Base-by-base conservation (phyloP, 2,113 vertebrate species). In the Pterophyllum scalare region DNA sequence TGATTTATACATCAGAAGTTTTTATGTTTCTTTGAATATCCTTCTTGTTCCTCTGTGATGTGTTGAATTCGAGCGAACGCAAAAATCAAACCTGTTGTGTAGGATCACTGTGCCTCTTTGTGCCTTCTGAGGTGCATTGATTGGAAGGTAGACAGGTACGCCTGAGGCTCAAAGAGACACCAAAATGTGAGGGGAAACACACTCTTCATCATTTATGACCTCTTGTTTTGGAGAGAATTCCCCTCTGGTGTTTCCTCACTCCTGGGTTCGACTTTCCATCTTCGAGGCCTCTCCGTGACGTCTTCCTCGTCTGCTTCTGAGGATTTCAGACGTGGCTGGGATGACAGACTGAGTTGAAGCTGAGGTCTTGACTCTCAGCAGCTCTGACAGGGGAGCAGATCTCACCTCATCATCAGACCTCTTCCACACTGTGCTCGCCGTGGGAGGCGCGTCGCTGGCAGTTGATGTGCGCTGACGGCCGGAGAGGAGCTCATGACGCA, bases 391-490 rank as follows among this genome's bases (percentile, higher is more conserved):
- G 76, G 33, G 46, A 20, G 72, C 77, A 22, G 56, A 81, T 89
- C 33, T 2, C 59, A 22, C 85, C 75, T 89, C 88, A 56, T 87
- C 85, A 57, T 72, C 82, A 64, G 81, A 75, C 78, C 75, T 76
- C 75, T 59, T 58, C n/a, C 72, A 7, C 19, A 0, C 19, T 7
- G 19, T 33, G 76, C 26, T 60, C 14, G 1, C 61, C 4, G 72
- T 62, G 72, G 77, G 64, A 78, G 57, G 67, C 11, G 8, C 14
- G 10, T 54, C 31, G n/a, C 59, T 75, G 64, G 64, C 59, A 86
- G 87, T 31, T 72, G 82, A 67, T 22, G 59, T 40, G 19, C 6
- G 1, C 31, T 20, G 64, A 67, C n/a, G 67, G 80, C 46, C 17
- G 1, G 40, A 52, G 76, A 82, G 20, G 7, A 31, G 52, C 78